Evolutionary conservation across 2,113 vertebrate genomes (phyloP), one percentile per base, ranked within the genome.

Genomic region (Nycticryphes semicollaris): DNA sequence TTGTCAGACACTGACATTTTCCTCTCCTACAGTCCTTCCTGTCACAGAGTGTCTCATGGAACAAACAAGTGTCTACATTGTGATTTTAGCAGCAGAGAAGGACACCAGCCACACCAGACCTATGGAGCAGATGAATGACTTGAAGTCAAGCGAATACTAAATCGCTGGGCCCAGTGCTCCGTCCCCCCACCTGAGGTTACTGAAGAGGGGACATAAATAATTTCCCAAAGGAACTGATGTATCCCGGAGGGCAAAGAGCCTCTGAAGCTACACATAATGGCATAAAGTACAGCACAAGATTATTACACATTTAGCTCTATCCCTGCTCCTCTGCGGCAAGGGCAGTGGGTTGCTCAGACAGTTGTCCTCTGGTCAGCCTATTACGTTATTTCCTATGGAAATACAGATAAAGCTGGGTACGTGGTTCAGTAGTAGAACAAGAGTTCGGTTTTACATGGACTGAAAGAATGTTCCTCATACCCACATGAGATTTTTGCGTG

Each of bases 401-500:
- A 87, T 50, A 35, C 67, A 94, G 63, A 67, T 62, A 90, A 85
- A 68, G 74, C 63, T 23, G 35, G 56, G 18, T 72, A 81, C 14
- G 69, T 1, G 2, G 66, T 63, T 87, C 91, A 95, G 93, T 7
- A 89, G 90, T 56, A 85, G 35, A 79, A 77, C 21, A 70, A 12
- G 67, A 80, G 25, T 30, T 63, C 45, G 50, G 56, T 62, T 93
- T 85, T 39, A 85, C 79, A 69, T 19, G 39, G 73, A 64, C 77
- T 90, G 53, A 91, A 92, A 93, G 66, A 91, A 66, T 28, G 85
- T 73, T 95, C 88, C 80, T 92, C 67, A 60, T 48, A 90, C 53
- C 81, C 86, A 64, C 35, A 81, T 23, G 89, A 92, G 66, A 56
- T 80, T 83, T 96, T 93, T 95, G 89, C 79, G 96, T 76, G 80